A percentile compares a stretch with the other conserved stretches of the same genome.
Conservation (phyloP, 2,797 vertebrate genomes). For the Pipistrellus nathusii region DNA sequence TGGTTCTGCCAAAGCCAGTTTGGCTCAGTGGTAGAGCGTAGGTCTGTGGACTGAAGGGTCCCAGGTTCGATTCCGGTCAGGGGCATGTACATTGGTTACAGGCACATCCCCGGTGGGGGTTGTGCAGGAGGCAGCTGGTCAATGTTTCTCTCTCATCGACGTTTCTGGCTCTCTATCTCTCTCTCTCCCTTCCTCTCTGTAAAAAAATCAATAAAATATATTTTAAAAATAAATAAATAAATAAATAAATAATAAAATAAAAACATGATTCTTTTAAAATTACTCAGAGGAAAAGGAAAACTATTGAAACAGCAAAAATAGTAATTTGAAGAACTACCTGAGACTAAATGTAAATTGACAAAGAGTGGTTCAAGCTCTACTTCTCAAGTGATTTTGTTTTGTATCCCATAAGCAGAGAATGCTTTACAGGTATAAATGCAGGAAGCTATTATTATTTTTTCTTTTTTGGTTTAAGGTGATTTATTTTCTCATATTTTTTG, state of each 20-base stretch:
- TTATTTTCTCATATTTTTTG: background rate
- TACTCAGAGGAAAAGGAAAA: background rate
- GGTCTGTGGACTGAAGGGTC: no score
- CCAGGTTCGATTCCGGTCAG: no score
- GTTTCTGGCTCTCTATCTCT: no score
- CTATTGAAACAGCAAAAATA: background rate
- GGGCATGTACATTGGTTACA: no score
- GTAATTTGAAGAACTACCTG: background rate
- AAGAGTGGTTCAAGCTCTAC: background rate
- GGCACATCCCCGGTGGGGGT: no score
- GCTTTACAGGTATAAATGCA: background rate
- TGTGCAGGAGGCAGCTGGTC: no score
- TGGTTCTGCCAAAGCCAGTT: background rate
- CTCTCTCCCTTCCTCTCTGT: no score
- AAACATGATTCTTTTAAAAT: background rate
- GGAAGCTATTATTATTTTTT: background rate
- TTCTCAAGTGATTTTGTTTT: slow-evolving; percentile 4
- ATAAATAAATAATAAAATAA: background rate
- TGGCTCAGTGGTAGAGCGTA: no score
- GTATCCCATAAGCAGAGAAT: background rate
- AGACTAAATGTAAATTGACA: background rate
- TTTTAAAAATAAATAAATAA: no score
- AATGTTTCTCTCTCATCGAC: no score
- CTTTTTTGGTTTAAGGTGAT: background rate
- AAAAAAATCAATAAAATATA: no score